phyloP scores from a whole-genome alignment of 53 echinoderm and acorn worm species.

The Crossaster papposus region DNA sequence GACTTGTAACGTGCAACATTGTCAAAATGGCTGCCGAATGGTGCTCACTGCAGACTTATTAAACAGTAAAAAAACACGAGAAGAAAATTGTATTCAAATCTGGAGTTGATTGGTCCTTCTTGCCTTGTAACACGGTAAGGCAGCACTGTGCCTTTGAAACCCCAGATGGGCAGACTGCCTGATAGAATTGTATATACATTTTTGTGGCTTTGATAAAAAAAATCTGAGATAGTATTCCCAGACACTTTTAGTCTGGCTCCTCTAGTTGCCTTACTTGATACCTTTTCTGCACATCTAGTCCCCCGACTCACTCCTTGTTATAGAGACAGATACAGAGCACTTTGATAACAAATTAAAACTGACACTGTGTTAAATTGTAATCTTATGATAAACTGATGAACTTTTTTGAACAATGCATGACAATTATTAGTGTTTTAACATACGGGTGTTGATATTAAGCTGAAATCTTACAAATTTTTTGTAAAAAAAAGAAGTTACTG shows the following conservation, averaged over 20 bases:
- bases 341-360: constrained; percentile 56
- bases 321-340: constrained; percentile 52
- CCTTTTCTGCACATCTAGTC: constrained; percentile 63
- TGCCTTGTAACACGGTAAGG: not conserved
- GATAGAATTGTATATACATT: constrained; percentile 52
- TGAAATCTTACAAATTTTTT: constrained; percentile 66
- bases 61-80: not conserved
- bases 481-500: constrained; percentile 61
- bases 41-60: not conserved
- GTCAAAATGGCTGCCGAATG: not conserved
- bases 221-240: constrained; percentile 61
- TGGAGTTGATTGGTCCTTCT: not conserved
- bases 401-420: constrained; percentile 65
- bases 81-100: constrained; percentile 11
- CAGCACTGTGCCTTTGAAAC: constrained; percentile 49
- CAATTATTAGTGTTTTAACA: constrained; percentile 51
- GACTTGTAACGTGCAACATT: not conserved
- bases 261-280: constrained; percentile 66
- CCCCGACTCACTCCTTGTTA: constrained; percentile 58
- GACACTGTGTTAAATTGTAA: constrained; percentile 53
- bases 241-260: constrained; percentile 59
- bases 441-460: constrained; percentile 65
- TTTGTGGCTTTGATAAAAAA: constrained; percentile 62
- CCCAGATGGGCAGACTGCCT: not conserved
- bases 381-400: constrained; percentile 21